Conservation (phyloP, 2,797 vertebrate genomes). For the Artibeus lituratus region DNA sequence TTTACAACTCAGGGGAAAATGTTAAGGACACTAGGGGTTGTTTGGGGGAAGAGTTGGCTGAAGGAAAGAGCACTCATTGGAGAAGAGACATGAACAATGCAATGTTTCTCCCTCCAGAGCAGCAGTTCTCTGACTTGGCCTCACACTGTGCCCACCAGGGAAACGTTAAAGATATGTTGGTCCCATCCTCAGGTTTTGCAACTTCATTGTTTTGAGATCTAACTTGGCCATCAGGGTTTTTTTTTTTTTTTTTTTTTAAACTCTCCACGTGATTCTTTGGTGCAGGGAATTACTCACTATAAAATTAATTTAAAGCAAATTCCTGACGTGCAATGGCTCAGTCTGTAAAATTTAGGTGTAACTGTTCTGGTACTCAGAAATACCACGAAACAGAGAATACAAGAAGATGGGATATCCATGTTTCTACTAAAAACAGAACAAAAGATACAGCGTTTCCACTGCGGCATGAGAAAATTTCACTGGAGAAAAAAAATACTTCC, state of each 20-base stretch:
- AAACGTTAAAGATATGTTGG: background rate
- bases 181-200: background rate
- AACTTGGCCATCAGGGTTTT: background rate
- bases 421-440: background rate
- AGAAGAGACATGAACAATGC: background rate
- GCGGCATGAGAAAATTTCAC: background rate
- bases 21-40: background rate
- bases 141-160: background rate
- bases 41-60: background rate
- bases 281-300: background rate
- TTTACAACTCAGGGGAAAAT: background rate
- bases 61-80: background rate
- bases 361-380: background rate
- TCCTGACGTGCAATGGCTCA: background rate
- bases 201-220: background rate
- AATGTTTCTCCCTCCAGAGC: background rate
- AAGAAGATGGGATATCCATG: background rate
- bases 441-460: background rate
- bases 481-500: background rate
- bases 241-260: no score
- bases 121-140: background rate
- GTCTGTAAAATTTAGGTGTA: background rate
- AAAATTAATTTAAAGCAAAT: background rate
- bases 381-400: background rate
- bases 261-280: background rate